Conservation (phyloP, 2,797 vertebrate genomes). For the Jordanella pulchra region DNA sequence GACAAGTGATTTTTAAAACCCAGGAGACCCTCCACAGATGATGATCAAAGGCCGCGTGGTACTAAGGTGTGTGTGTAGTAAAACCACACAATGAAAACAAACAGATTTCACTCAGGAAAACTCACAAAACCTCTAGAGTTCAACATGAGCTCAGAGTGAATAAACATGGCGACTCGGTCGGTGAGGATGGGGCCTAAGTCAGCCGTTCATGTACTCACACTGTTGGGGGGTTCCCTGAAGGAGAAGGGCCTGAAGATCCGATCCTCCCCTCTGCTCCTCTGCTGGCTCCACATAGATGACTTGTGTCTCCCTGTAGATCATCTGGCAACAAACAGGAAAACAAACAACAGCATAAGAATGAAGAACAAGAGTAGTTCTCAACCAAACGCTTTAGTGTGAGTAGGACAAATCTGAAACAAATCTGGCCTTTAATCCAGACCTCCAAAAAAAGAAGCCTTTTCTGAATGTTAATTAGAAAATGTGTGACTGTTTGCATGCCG, state of each 20-base stretch:
- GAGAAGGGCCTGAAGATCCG: conserved; percentile 8
- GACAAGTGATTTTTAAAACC: too few relatives aligned
- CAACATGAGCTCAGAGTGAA: too few relatives aligned
- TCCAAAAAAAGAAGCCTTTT: not conserved
- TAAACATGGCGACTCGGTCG: too few relatives aligned
- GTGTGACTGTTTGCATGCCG: too few relatives aligned
- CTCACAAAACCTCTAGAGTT: too few relatives aligned
- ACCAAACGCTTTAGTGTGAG: too few relatives aligned
- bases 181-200: too few relatives aligned
- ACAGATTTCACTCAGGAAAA: too few relatives aligned
- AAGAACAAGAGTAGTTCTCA: not conserved
- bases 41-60: too few relatives aligned
- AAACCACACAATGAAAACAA: too few relatives aligned
- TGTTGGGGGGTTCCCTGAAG: conserved; percentile 18
- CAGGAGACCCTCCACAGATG: too few relatives aligned
- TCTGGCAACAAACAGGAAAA: conserved; percentile 46
- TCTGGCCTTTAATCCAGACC: not conserved
- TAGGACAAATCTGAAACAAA: not conserved
- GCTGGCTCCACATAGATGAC: conserved; percentile 37
- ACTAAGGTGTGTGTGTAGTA: too few relatives aligned
- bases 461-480: not conserved
- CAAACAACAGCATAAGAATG: not conserved
- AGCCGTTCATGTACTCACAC: conserved; percentile 45
- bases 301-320: conserved; percentile 37
- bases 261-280: conserved; percentile 39